Conservation (phyloP, 37 sponge, comb jelly and placozoan genomes). For the Halisarca cf. caerulea region DNA sequence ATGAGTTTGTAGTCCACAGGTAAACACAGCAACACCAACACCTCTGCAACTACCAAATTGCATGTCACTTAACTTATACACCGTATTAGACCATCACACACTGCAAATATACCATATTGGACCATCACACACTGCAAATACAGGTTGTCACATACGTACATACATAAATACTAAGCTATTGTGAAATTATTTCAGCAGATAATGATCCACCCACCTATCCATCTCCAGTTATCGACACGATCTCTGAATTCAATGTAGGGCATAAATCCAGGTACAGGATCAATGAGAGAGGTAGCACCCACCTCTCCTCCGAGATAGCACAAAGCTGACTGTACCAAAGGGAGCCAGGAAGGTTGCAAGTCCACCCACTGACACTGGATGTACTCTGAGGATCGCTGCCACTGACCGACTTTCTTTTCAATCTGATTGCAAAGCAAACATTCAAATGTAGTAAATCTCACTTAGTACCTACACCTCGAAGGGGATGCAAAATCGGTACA, state of each 20-base stretch:
- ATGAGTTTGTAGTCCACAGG: too few species aligned
- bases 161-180: not conserved
- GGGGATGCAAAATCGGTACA: too few species aligned
- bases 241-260: slow-evolving; percentile 81
- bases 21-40: too few species aligned
- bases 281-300: slow-evolving; percentile 68
- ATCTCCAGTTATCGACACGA: slow-evolving; percentile 84
- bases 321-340: slow-evolving; percentile 62
- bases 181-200: too few species aligned
- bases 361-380: slow-evolving; percentile 48
- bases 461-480: too few species aligned
- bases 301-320: slow-evolving; percentile 77
- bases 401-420: slow-evolving; percentile 37
- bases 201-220: slow-evolving; percentile 59
- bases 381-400: slow-evolving; percentile 54
- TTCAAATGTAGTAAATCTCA: too few species aligned
- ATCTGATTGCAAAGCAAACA: too few species aligned
- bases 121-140: not conserved
- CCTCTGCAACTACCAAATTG: too few species aligned
- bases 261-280: slow-evolving; percentile 66
- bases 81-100: too few species aligned
- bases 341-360: slow-evolving; percentile 52
- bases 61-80: too few species aligned
- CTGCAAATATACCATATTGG: too few species aligned
- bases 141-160: not conserved